Evolutionary conservation across 2,888 invertebrate species (phyloP).

Genomic region (Trissonchulus latispiculum): DNA sequence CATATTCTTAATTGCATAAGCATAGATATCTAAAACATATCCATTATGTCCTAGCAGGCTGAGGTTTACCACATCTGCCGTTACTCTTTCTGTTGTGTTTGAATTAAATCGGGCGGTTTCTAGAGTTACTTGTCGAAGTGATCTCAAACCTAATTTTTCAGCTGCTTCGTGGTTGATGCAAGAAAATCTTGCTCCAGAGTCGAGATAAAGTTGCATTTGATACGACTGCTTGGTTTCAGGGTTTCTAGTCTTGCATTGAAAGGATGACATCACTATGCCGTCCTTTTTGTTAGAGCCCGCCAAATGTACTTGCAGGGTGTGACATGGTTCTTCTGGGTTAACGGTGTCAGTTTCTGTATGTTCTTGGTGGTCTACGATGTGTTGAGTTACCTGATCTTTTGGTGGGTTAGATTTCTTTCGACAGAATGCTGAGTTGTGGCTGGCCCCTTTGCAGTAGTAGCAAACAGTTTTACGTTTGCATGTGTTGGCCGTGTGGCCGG

Average conservation of each 20-base stretch:
- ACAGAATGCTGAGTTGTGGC: neutral
- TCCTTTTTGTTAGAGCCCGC: neutral
- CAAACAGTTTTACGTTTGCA: neutral
- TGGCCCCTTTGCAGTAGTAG: neutral
- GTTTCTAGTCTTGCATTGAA: neutral
- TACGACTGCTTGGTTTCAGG: neutral
- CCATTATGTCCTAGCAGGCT: neutral
- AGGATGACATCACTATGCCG: neutral
- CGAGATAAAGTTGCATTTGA: neutral
- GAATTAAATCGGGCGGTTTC: slow-evolving; percentile 7
- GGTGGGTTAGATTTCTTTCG: neutral
- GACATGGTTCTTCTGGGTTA: neutral
- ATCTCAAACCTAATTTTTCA: neutral
- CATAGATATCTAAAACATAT: neutral
- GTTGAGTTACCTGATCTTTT: neutral
- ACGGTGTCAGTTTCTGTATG: too few species aligned
- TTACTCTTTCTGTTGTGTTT: neutral
- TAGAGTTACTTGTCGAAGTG: neutral
- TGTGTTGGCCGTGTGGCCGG: neutral
- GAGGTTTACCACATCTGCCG: neutral
- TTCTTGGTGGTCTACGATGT: neutral
- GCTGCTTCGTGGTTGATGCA: neutral
- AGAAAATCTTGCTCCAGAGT: neutral
- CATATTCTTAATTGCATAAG: neutral
- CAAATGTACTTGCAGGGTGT: neutral